Base-by-base conservation (phyloP, 1,140 invertebrate genomes). In the Drosophila ohnishii region DNA sequence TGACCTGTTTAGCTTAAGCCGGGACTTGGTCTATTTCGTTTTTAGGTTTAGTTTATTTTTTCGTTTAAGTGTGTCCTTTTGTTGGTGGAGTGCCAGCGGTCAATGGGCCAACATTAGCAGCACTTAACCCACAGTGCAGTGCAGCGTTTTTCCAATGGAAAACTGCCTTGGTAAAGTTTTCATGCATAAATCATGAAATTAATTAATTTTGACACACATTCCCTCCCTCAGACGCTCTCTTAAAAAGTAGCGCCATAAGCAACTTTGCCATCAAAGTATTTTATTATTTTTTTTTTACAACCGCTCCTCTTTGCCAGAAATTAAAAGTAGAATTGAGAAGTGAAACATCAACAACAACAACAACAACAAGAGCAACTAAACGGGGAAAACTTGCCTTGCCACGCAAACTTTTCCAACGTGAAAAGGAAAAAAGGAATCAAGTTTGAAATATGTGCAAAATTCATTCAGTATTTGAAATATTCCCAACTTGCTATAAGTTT, bases 201-300 rank as follows among this genome's bases (percentile, higher is more conserved):
- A 90, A 90, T 90, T 90, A 90, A 90, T 90, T 90, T 90, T 90
- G 87, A 90, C 87, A 90, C 80, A 90, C 88, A 88, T 87, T 76
- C 35, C 66, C 22, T 45, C 53, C 35, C 22, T 19, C 22, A 22
- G 42, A 61, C 47, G 57, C 66, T 58, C 37, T 63, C 37, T 75
- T 56, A 42, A 65, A 76, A 85, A 83, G 83, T 71, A 77, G 76
- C 64, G 57, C 64, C 75, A 84, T 89, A 81, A 87, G 84, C 78
- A 84, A 81, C 79, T 84, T 85, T 59, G 53, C 63, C 85, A 65
- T 75, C 78, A 48, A 59, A 65, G 72, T 50, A 42, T 60, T 67
- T 58, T 57, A 47, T 60, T 61, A 32, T 5, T 39, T 74, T 50
- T 19, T 58, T 62, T 70, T 70, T 25, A 39, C 30, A 47, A 45